These are phyloP conservation scores for Mamestra configurata DNA, from an alignment of 1,140 invertebrate species.

Conservation along the genomic window DNA sequence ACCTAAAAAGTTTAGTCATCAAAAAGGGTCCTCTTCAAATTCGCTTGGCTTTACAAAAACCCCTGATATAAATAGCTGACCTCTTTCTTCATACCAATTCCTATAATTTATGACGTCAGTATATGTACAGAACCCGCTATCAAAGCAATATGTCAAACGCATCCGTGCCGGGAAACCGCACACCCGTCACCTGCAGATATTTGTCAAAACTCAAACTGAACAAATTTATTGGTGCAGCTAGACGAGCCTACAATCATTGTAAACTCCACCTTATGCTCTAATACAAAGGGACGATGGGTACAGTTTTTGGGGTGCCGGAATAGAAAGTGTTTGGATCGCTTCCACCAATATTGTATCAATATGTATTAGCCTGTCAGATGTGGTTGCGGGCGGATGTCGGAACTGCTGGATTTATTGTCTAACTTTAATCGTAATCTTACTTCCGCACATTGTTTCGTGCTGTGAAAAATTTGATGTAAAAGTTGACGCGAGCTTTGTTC, in stretches of 20 bases:
- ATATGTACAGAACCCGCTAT: constrained; percentile 78
- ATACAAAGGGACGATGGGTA: constrained; percentile 36
- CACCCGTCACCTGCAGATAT: constrained; percentile 84
- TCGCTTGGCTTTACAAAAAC: constrained; percentile 14
- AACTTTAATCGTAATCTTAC: constrained; percentile 76
- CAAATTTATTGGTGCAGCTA: constrained; percentile 60
- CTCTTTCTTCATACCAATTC: constrained; percentile 52
- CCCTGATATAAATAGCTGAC: constrained; percentile 22
- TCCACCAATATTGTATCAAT: constrained; percentile 74
- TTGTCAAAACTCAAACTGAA: constrained; percentile 81
- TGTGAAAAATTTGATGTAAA: constrained; percentile 41
- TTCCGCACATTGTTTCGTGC: constrained; percentile 54
- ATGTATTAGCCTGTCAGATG: constrained; percentile 78
- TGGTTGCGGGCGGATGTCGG: constrained; percentile 68
- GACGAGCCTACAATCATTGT: neutral
- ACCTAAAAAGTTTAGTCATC: neutral
- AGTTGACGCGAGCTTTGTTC: constrained; percentile 9
- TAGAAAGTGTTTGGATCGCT: constrained; percentile 48
- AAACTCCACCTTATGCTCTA: constrained; percentile 59
- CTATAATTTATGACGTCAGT: constrained; percentile 77
- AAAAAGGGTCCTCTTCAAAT: constrained; percentile 35
- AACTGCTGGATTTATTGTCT: constrained; percentile 77
- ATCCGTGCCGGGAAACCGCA: constrained; percentile 80
- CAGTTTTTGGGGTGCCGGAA: constrained; percentile 25
- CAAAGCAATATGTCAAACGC: constrained; percentile 85